Conservation (phyloP, 2,113 vertebrate species). For the Chamaea fasciata region DNA sequence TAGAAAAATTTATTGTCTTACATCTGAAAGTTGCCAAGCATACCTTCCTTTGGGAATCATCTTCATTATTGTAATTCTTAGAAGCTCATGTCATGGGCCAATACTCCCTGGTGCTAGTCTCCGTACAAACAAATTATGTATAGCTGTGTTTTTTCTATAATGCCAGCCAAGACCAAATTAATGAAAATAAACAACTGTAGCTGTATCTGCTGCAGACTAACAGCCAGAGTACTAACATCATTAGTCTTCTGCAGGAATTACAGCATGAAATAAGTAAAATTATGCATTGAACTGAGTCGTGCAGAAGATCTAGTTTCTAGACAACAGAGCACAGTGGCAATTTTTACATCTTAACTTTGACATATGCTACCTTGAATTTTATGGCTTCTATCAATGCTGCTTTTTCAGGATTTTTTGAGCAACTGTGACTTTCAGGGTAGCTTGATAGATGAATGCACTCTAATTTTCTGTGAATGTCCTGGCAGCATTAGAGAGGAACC, state of each 20-base stretch:
- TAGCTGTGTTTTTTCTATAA: background rate
- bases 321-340: background rate
- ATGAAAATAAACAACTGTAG: conserved; percentile 9
- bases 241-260: background rate
- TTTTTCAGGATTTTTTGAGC: background rate
- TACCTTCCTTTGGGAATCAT: conserved; percentile 12
- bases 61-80: conserved; percentile 25
- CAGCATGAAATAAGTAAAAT: background rate
- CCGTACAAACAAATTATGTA: background rate
- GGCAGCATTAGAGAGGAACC: background rate
- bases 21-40: conserved; percentile 3
- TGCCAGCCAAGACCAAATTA: background rate
- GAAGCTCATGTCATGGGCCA: conserved; percentile 18
- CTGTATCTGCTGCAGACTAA: background rate
- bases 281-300: background rate
- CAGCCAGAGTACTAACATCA: background rate
- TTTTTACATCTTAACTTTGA: background rate
- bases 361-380: background rate
- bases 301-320: background rate
- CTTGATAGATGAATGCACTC: background rate
- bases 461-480: background rate
- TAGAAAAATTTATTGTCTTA: conserved; percentile 28
- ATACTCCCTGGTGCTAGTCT: background rate
- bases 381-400: background rate
- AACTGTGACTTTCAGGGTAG: background rate